Percentiles rank a stretch among this genome's conserved stretches.
These are phyloP conservation scores for Colaptes auratus DNA, from an alignment of 2,113 vertebrate species.

Conservation along the genomic window DNA sequence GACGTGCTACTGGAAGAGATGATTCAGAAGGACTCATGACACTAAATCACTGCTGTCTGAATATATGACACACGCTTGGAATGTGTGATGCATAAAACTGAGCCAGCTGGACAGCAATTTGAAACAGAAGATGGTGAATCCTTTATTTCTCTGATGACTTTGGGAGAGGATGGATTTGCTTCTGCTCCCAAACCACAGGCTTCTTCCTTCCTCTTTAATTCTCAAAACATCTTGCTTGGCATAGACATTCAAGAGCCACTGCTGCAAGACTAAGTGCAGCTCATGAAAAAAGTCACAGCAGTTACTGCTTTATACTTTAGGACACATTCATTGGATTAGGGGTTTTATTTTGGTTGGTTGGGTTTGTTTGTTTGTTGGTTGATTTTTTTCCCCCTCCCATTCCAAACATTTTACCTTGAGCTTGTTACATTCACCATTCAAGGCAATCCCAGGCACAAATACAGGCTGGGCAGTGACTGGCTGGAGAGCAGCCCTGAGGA, in stretches of 20 bases:
- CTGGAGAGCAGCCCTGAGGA: too few relatives aligned
- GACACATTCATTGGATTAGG: neutral
- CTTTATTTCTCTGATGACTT: conserved; percentile 6
- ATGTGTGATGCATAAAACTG: neutral
- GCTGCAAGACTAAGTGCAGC: conserved; percentile 6
- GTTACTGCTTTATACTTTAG: neutral
- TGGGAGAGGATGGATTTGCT: neutral
- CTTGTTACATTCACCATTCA: neutral
- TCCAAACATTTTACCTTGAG: neutral
- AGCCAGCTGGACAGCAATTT: conserved; percentile 1
- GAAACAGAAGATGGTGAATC: conserved; percentile 14
- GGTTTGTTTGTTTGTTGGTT: too few relatives aligned
- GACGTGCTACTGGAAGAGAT: neutral
- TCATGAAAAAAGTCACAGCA: neutral
- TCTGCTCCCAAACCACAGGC: neutral
- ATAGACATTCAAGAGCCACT: neutral
- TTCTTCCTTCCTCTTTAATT: conserved; percentile 15
- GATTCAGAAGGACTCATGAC: conserved; percentile 4
- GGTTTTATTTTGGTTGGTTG: too few relatives aligned
- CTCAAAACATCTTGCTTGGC: conserved; percentile 16
- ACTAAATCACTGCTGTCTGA: neutral
- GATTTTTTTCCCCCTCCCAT: neutral
- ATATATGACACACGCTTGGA: neutral
- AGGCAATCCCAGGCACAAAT: too few relatives aligned
- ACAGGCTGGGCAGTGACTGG: too few relatives aligned